Conservation (phyloP, 2,113 vertebrate species). For the Gymnarchus niloticus region DNA sequence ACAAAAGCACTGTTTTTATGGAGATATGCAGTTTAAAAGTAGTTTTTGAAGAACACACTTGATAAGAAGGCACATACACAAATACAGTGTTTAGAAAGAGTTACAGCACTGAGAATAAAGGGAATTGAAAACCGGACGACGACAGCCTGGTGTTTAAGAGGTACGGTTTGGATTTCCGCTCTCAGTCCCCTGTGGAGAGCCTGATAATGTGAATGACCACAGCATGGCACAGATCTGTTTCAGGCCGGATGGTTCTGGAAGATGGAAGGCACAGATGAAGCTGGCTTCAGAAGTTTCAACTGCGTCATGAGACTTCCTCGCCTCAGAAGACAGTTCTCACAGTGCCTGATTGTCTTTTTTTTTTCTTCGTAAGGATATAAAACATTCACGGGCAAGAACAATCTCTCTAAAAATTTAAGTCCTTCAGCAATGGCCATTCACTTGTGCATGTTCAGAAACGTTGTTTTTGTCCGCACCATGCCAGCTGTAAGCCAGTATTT, state of each 20-base stretch:
- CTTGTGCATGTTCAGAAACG: neutral
- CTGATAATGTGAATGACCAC: neutral
- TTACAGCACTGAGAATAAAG: neutral
- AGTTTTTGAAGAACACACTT: neutral
- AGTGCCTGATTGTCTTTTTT: neutral
- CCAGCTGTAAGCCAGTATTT: slow-evolving; percentile 26
- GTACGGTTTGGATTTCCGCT: neutral
- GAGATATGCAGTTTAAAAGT: neutral
- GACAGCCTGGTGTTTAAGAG: neutral
- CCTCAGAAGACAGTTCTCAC: neutral
- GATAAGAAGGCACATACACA: neutral
- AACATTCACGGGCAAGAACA: neutral
- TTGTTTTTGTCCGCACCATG: neutral
- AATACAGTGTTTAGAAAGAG: too few species aligned
- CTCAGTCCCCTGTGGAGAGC: neutral
- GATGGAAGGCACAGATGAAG: neutral
- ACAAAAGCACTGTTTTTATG: neutral
- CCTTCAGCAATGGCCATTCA: neutral
- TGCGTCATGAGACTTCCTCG: neutral
- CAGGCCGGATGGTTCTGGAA: neutral
- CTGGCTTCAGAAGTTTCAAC: neutral
- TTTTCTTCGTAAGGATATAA: neutral
- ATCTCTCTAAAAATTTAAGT: neutral
- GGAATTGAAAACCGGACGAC: neutral
- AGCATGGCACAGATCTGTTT: neutral